These are phyloP conservation scores for Calliphora vomitoria DNA, from an alignment of 2,888 invertebrate species.

Conservation along the genomic window DNA sequence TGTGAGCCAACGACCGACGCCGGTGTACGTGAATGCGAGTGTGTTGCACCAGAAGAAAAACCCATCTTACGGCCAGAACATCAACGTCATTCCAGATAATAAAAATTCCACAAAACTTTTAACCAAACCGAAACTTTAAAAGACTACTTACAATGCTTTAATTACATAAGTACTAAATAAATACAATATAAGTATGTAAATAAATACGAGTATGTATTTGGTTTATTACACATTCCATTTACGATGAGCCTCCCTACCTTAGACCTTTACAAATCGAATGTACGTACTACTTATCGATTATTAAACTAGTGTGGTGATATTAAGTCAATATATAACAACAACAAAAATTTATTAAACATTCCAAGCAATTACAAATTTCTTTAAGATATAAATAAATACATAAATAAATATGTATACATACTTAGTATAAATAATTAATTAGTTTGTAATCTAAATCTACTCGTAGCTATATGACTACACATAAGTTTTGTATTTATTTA, in stretches of 20 bases:
- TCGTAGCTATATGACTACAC: not conserved
- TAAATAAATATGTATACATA: not conserved
- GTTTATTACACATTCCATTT: constrained; percentile 30
- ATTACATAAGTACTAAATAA: constrained; percentile 50
- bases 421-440: constrained; percentile 23
- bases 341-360: constrained; percentile 35
- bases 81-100: constrained; percentile 80
- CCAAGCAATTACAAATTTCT: constrained; percentile 55
- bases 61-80: constrained; percentile 80
- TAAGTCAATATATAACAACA: not conserved
- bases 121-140: constrained; percentile 80
- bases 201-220: not conserved
- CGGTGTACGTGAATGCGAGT: constrained; percentile 79
- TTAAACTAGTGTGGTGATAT: not conserved
- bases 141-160: constrained; percentile 83
- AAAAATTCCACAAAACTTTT: constrained; percentile 77
- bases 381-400: constrained; percentile 4
- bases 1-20: constrained; percentile 67
- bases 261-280: not conserved
- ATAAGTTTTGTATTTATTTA: constrained; percentile 64
- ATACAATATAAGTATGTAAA: not conserved
- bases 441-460: constrained; percentile 35
- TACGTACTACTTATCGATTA: not conserved
- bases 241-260: not conserved
- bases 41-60: constrained; percentile 79